Conservation (phyloP, 2,888 invertebrate genomes). For the Hipparchia semele region DNA sequence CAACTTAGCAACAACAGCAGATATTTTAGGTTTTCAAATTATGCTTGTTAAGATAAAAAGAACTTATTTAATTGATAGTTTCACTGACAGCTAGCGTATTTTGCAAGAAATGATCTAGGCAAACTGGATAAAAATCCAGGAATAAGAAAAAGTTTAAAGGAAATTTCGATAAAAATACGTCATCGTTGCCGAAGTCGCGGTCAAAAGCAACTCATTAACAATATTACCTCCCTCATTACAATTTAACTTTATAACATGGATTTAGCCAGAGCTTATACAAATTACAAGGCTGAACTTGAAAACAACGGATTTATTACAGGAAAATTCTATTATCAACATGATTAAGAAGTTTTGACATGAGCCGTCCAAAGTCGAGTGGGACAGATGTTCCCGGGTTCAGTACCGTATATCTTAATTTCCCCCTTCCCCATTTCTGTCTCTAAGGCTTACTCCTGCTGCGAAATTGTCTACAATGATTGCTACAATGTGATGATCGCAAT, state of each 20-base stretch:
- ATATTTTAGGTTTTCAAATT: no score
- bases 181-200: not conserved
- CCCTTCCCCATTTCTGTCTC: slow-evolving; percentile 14
- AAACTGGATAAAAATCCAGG: no score
- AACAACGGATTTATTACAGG: slow-evolving; percentile 24
- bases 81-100: no score
- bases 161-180: no score
- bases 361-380: slow-evolving; percentile 34
- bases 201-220: not conserved
- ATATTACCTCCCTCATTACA: not conserved
- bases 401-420: slow-evolving; percentile 37
- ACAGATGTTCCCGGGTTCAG: slow-evolving; percentile 32
- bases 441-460: not conserved
- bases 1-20: no score
- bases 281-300: not conserved
- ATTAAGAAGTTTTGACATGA: slow-evolving; percentile 39
- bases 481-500: no score
- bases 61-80: no score
- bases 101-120: no score
- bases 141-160: no score
- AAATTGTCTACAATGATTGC: no score
- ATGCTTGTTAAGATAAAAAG: no score
- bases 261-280: no score
- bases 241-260: not conserved
- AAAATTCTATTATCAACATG: slow-evolving; percentile 39